These are phyloP conservation scores for Diplolepis rosae DNA, from an alignment of 2,888 invertebrate genomes.

Conservation along the genomic window DNA sequence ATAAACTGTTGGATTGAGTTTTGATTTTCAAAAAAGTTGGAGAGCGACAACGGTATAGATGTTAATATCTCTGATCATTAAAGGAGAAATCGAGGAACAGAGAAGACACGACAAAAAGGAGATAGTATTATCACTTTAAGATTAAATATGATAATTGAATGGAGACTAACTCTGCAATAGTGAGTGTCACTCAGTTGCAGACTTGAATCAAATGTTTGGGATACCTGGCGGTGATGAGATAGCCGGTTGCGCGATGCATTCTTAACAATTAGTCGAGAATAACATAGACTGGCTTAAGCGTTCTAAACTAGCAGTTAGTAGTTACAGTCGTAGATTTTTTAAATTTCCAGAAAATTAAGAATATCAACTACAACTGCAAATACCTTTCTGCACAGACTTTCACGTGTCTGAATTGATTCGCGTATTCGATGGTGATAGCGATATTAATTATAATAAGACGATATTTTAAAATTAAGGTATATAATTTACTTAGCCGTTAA, in stretches of 20 bases:
- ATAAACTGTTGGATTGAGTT: not conserved
- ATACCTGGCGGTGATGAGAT: constrained; percentile 66
- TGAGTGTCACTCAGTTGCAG: constrained; percentile 26
- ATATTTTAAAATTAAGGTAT: constrained; percentile 5
- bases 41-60: not conserved
- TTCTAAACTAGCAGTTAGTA: constrained; percentile 11
- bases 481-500: constrained; percentile 27
- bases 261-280: constrained; percentile 48
- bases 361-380: constrained; percentile 15
- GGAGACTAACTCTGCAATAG: not conserved
- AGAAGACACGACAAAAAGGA: constrained; percentile 17
- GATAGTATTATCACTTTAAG: constrained; percentile 13
- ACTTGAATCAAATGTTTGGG: constrained; percentile 39
- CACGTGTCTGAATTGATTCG: not conserved
- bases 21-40: not conserved
- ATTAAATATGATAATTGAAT: constrained; percentile 26
- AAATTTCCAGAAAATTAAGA: constrained; percentile 8
- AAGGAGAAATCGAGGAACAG: constrained; percentile 11
- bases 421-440: constrained; percentile 26
- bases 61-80: constrained; percentile 5
- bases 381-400: constrained; percentile 9
- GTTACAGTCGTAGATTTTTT: constrained; percentile 6
- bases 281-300: constrained; percentile 46
- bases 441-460: constrained; percentile 15
- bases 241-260: constrained; percentile 70